A percentile compares a stretch with the other conserved stretches of the same genome.
phyloP scores from a whole-genome alignment of 2,888 invertebrate species.

The Vandiemenella viatica region DNA sequence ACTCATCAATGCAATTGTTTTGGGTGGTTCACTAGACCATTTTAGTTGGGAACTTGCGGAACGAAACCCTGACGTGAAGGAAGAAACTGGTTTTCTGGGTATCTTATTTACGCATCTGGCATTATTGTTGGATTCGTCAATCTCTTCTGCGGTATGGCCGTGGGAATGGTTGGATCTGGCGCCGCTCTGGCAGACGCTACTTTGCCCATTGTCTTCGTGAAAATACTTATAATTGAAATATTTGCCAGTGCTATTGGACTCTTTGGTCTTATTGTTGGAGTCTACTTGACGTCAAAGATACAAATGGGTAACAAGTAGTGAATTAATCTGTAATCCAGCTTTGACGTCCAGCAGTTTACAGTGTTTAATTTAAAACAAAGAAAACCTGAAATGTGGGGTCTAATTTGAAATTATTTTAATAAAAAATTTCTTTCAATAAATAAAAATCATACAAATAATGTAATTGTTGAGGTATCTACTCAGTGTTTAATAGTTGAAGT shows the following conservation, averaged over 20 bases:
- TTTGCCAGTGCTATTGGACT: slow-evolving; percentile 46
- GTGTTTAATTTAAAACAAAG: no score
- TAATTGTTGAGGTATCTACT: no score
- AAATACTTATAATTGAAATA: slow-evolving; percentile 45
- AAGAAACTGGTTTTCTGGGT: slow-evolving; percentile 27
- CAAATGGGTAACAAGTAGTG: no score
- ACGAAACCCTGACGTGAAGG: neutral
- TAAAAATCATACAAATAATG: no score
- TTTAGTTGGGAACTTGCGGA: no score
- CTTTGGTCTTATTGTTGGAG: slow-evolving; percentile 45
- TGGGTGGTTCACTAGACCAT: slow-evolving; percentile 31
- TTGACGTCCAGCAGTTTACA: no score
- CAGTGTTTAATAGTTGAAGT: no score
- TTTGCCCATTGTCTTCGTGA: slow-evolving; percentile 41
- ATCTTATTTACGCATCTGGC: slow-evolving; percentile 42
- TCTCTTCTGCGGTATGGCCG: slow-evolving; percentile 41
- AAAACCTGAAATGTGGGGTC: no score
- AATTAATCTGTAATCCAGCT: no score
- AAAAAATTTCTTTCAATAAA: no score
- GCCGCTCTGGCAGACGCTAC: slow-evolving; percentile 47
- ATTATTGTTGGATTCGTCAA: slow-evolving; percentile 42
- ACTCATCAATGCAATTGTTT: slow-evolving; percentile 46
- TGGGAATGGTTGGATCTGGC: slow-evolving; percentile 43
- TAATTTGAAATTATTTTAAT: no score
- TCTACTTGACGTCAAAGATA: slow-evolving; percentile 24